A percentile compares a stretch with the other conserved stretches of the same genome.
These are phyloP conservation scores for Tinea trinotella DNA, from an alignment of 2,888 invertebrate genomes.

Conservation along the genomic window DNA sequence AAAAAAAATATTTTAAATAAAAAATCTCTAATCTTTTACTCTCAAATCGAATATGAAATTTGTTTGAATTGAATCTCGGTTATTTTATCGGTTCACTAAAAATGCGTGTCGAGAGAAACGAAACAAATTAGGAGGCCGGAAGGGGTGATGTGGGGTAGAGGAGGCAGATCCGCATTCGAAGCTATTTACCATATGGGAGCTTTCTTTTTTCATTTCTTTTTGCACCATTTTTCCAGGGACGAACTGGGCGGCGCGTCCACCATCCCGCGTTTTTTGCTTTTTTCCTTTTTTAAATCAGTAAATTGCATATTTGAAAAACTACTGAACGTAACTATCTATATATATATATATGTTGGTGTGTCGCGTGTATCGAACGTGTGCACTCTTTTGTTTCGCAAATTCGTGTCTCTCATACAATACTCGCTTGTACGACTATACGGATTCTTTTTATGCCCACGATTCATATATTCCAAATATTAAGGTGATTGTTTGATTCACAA, in stretches of 20 bases:
- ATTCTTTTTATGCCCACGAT: too few relatives aligned
- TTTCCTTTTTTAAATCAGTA: constrained; percentile 66
- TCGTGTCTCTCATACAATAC: background rate
- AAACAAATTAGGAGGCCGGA: constrained; percentile 38
- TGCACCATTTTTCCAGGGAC: constrained; percentile 55
- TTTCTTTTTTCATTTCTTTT: constrained; percentile 54
- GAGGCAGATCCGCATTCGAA: constrained; percentile 32
- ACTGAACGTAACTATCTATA: constrained; percentile 29
- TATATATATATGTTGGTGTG: background rate
- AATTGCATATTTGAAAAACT: constrained; percentile 72
- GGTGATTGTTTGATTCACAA: too few relatives aligned
- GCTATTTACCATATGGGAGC: constrained; percentile 61
- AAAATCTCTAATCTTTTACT: background rate
- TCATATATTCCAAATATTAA: too few relatives aligned
- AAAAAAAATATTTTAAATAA: too few relatives aligned
- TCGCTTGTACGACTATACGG: background rate
- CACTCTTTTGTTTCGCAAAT: background rate
- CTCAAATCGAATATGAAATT: background rate
- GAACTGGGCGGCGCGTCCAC: constrained; percentile 43
- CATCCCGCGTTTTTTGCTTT: constrained; percentile 29
- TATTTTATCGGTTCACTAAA: constrained; percentile 17
- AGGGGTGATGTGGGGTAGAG: constrained; percentile 23
- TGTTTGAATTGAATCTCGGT: background rate
- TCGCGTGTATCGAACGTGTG: background rate
- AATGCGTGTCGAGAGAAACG: constrained; percentile 24